Conservation (phyloP, 1,140 invertebrate genomes). For the Archivesica marissinica region DNA sequence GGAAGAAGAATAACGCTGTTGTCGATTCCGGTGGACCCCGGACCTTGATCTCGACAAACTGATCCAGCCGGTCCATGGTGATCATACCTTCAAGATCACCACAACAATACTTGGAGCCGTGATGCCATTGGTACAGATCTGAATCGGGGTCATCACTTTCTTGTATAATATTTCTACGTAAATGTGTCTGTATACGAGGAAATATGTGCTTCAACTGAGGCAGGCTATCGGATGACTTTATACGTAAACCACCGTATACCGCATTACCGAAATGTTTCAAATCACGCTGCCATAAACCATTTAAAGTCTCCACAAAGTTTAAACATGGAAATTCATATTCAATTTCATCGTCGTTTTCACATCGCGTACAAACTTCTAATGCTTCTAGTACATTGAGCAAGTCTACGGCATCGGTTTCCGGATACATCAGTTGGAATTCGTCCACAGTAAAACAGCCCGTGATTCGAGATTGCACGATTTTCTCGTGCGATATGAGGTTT, state of each 20-base stretch:
- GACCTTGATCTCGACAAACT: constrained; percentile 88
- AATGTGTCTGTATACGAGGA: constrained; percentile 89
- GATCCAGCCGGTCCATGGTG: constrained; percentile 86
- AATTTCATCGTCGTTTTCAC: constrained; percentile 89
- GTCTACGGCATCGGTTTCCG: constrained; percentile 87
- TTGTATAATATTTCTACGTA: constrained; percentile 86
- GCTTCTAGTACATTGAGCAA: constrained; percentile 84
- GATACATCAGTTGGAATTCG: constrained; percentile 91
- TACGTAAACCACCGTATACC: constrained; percentile 89
- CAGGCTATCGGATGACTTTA: constrained; percentile 86
- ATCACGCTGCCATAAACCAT: constrained; percentile 90
- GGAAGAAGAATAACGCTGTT: constrained; percentile 87
- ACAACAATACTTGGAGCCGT: constrained; percentile 91
- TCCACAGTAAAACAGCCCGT: constrained; percentile 91
- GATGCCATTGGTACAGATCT: constrained; percentile 92
- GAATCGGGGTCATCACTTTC: constrained; percentile 85
- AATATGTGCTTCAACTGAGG: constrained; percentile 88
- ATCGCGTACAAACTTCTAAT: constrained; percentile 90
- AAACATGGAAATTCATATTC: constrained; percentile 94
- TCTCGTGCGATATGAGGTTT: constrained; percentile 89
- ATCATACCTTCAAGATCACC: constrained; percentile 90
- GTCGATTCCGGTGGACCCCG: constrained; percentile 86
- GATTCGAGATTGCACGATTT: constrained; percentile 87
- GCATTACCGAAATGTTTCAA: constrained; percentile 86
- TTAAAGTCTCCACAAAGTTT: constrained; percentile 90